A percentile compares a stretch with the other conserved stretches of the same genome.
phyloP scores from a whole-genome alignment of 2,113 vertebrate species.

The Emberiza fucata region DNA sequence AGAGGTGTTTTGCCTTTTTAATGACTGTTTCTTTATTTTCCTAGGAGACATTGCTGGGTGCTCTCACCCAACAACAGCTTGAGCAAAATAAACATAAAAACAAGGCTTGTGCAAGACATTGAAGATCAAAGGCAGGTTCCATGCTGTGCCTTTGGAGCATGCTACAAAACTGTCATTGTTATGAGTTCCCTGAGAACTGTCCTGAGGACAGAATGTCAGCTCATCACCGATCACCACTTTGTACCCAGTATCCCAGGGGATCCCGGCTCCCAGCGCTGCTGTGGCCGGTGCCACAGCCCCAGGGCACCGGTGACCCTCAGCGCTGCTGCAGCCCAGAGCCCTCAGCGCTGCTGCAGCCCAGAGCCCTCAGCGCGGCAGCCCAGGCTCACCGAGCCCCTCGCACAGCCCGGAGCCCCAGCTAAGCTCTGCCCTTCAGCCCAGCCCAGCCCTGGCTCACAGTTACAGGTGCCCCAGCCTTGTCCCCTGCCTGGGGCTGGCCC shows the following conservation, averaged over 20 bases:
- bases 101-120: background rate
- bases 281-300: background rate
- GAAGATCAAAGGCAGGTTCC: background rate
- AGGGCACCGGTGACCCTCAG: rapidly evolving
- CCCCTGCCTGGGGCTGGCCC: too few relatives aligned
- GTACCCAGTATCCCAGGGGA: rapidly evolving
- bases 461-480: background rate
- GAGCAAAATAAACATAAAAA: conserved; percentile 9
- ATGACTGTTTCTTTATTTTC: background rate
- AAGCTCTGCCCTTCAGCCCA: background rate
- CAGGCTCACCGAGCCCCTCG: too few relatives aligned
- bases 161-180: background rate
- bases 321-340: background rate
- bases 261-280: background rate
- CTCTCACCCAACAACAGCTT: background rate
- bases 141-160: rapidly evolving
- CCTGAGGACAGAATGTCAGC: rapidly evolving
- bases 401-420: background rate
- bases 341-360: background rate
- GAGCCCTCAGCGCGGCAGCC: background rate
- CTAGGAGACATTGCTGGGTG: background rate
- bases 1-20: background rate
- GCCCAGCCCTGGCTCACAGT: background rate
- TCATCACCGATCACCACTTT: background rate
- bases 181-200: rapidly evolving